phyloP scores from a whole-genome alignment of 2,888 invertebrate species.

The Leptinotarsa tumamoca region DNA sequence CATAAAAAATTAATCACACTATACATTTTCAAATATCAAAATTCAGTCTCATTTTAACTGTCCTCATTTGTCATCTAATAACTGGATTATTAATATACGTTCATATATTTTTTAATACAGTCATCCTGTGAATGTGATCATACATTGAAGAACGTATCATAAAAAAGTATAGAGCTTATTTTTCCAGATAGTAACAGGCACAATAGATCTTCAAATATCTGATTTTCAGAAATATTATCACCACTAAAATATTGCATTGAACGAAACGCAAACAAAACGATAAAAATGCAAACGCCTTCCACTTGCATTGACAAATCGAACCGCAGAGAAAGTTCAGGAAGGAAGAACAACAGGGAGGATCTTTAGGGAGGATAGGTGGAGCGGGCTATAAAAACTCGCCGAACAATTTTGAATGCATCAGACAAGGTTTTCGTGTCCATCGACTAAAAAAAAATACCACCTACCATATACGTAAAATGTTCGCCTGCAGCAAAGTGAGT shows the following conservation, averaged over 20 bases:
- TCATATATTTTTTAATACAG: too few species aligned
- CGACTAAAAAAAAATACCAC: slow-evolving; percentile 21
- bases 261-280: background rate
- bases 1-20: too few species aligned
- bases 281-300: background rate
- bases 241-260: background rate
- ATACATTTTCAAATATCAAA: too few species aligned
- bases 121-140: too few species aligned
- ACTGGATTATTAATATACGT: too few species aligned
- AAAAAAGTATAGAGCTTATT: too few species aligned
- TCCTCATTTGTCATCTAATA: too few species aligned
- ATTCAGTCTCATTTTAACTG: too few species aligned
- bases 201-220: too few species aligned
- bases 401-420: slow-evolving; percentile 39
- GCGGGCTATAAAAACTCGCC: slow-evolving; percentile 40
- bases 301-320: background rate
- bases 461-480: slow-evolving; percentile 32
- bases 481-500: slow-evolving; percentile 43
- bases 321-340: slow-evolving; percentile 43
- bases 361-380: slow-evolving; percentile 21
- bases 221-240: too few species aligned
- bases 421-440: slow-evolving; percentile 37
- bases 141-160: too few species aligned
- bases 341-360: slow-evolving; percentile 37
- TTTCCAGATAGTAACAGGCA: too few species aligned